Evolutionary conservation across 2,888 invertebrate species (phyloP), one percentile per base, ranked within the genome.

Genomic region (Mamestra brassicae): DNA sequence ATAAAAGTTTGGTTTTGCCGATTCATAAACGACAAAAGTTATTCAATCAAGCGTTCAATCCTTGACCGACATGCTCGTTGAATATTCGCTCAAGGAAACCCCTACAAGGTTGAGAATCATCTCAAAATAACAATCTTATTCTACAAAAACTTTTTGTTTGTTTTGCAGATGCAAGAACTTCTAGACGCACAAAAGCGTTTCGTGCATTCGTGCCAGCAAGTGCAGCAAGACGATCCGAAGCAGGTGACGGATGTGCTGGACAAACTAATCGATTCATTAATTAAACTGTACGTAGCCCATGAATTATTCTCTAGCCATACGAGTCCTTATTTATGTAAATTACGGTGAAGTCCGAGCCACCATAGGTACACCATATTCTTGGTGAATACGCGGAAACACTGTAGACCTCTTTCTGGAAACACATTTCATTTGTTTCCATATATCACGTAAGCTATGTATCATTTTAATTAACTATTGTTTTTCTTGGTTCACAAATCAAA

Each of bases 211-310:
- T 98, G 98, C 89, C 97, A 97, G 84, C 93, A 97, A 47, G 97
- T 97, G 61, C 98, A 98, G 89, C 97, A 97, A 86, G 97, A 97
- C 85, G 97, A 97, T 87, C 97, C 97, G 0, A 96, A 96, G 38
- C 97, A 97, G 87, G 97, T 98, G 50, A 97, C 97, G 38, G 96
- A 97, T 75, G 96, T 97, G 50, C 92, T 98, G 69, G 97, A 97
- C 83, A 97, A 97, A 92, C 94, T 97, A 60, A 96, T 97, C 57
- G 97, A 97, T 87, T 97, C 97, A 26, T 95, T 97, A 63, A 97
- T 97, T 78, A 97, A 97, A 90, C 97, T 97, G 97, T 97, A 95
- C 89, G 97, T 87, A 82, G 26, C 61, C 50, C 70, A 68, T 84
- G 78, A 68, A 80, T 90, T 91, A 78, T 82, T 81, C 70, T 66